These are phyloP conservation scores for Chrysina gloriosa DNA, from an alignment of 2,888 invertebrate species.

Conservation along the genomic window DNA sequence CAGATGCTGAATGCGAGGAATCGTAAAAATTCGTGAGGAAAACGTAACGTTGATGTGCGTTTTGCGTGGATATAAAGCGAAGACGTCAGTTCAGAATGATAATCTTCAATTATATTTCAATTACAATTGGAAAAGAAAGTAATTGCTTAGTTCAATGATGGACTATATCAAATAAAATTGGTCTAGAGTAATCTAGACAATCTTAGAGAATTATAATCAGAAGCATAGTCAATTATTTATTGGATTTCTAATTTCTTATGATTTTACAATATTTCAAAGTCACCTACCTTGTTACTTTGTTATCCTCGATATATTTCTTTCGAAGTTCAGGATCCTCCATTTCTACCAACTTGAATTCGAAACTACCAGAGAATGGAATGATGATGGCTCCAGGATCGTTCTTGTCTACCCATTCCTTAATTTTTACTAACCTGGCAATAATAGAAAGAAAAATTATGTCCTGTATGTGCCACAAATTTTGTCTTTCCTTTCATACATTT, in stretches of 20 bases:
- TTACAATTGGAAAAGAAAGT: too few relatives aligned
- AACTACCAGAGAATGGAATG: slow-evolving; percentile 95
- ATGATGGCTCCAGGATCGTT: slow-evolving; percentile 94
- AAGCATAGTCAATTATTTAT: too few relatives aligned
- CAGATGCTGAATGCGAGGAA: neutral
- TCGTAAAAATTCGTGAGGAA: neutral
- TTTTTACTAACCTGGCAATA: slow-evolving; percentile 83
- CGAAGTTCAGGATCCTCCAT: slow-evolving; percentile 82
- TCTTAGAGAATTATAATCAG: too few relatives aligned
- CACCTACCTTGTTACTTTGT: slow-evolving; percentile 80
- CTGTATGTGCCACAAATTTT: too few relatives aligned
- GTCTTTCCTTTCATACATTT: too few relatives aligned
- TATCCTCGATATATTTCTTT: slow-evolving; percentile 84
- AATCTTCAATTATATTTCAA: too few relatives aligned
- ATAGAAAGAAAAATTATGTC: neutral
- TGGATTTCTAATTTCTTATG: neutral
- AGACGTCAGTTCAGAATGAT: too few relatives aligned
- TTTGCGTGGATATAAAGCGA: too few relatives aligned
- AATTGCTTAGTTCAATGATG: too few relatives aligned
- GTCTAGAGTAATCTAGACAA: too few relatives aligned
- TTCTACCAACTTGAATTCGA: slow-evolving; percentile 88
- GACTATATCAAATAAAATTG: too few relatives aligned
- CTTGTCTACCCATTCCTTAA: slow-evolving; percentile 99
- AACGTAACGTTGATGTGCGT: too few relatives aligned
- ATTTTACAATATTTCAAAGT: neutral